These are phyloP conservation scores for Butorides virescens DNA, from an alignment of 2,113 vertebrate genomes.

Conservation along the genomic window DNA sequence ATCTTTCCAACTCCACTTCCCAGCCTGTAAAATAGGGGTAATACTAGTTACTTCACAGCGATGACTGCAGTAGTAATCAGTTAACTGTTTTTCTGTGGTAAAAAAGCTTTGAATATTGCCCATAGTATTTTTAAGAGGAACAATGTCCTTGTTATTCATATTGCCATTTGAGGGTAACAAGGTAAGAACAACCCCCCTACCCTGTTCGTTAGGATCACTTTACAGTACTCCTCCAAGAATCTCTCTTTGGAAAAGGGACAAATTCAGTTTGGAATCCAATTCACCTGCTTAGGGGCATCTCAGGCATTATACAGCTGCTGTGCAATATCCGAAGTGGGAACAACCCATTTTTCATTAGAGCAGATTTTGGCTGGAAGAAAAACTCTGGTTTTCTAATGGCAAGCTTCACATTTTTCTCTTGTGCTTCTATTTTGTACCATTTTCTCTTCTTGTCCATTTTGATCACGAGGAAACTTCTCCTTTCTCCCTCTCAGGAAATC, in stretches of 20 bases:
- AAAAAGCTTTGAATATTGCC: not conserved
- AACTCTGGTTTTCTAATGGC: not conserved
- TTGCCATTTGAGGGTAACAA: not conserved
- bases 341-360: not conserved
- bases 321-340: not conserved
- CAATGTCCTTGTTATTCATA: not conserved
- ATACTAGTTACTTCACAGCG: not conserved
- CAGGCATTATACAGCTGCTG: not conserved
- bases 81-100: not conserved
- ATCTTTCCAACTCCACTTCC: conserved; percentile 32
- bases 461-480: not conserved
- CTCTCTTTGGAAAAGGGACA: not conserved
- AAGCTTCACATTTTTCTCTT: not conserved
- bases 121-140: not conserved
- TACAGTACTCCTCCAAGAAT: not conserved
- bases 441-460: not conserved
- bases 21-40: conserved; percentile 6
- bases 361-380: not conserved
- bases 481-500: not conserved
- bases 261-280: not conserved
- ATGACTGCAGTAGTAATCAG: not conserved
- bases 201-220: not conserved
- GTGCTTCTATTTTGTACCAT: not conserved
- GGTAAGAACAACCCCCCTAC: not conserved
- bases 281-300: not conserved